Evolutionary conservation across 2,797 vertebrate genomes (phyloP).

Genomic region (Paramormyrops hopkinsi): DNA sequence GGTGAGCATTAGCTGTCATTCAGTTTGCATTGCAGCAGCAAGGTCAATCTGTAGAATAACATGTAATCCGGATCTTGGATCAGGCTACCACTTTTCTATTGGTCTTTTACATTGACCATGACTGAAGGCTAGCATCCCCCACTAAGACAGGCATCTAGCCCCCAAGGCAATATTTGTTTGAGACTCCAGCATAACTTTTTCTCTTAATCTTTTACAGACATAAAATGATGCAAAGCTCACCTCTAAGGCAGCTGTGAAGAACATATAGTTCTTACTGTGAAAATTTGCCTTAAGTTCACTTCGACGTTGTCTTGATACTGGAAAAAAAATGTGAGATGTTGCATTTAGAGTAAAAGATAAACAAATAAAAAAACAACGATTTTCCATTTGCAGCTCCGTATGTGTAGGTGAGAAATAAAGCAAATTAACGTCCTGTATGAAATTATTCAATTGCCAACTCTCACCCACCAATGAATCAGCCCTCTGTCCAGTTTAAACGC

Average conservation of each 20-base stretch:
- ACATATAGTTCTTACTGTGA: background rate
- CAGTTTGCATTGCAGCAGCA: background rate
- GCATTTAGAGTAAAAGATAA: background rate
- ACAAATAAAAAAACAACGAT: background rate
- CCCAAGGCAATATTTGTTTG: background rate
- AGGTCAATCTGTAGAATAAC: slow-evolving; percentile 3
- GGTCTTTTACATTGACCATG: background rate
- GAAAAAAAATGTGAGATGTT: background rate
- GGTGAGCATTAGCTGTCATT: background rate
- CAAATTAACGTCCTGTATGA: background rate
- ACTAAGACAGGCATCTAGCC: background rate
- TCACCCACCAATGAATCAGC: background rate
- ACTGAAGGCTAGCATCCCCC: background rate
- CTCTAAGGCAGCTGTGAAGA: background rate
- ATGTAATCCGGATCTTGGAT: background rate
- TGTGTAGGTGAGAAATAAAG: background rate
- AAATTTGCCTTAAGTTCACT: background rate
- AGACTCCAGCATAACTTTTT: background rate
- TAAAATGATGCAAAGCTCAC: background rate
- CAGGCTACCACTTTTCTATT: background rate
- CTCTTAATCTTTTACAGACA: background rate
- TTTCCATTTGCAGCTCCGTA: background rate
- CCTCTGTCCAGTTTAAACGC: background rate
- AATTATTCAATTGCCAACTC: background rate
- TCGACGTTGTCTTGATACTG: background rate